phyloP scores from a whole-genome alignment of 1,140 invertebrate species.

The Copidosoma floridanum region DNA sequence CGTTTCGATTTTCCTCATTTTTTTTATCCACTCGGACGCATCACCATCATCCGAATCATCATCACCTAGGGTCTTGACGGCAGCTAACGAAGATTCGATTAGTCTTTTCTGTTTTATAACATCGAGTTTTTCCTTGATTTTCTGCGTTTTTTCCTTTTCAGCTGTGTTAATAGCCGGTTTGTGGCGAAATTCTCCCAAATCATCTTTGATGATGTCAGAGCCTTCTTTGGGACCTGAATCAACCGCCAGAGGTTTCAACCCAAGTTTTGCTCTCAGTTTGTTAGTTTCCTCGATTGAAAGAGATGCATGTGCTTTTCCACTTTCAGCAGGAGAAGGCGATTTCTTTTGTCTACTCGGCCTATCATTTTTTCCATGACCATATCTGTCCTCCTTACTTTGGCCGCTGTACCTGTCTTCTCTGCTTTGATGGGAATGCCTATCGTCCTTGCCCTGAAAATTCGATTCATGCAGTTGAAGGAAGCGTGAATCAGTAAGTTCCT shows the following conservation, averaged over 20 bases:
- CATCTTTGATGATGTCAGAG: constrained; percentile 67
- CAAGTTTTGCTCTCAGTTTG: constrained; percentile 86
- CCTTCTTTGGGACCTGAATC: constrained; percentile 54
- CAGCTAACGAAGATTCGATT: constrained; percentile 62
- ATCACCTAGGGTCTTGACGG: constrained; percentile 71
- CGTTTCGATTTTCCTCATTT: constrained; percentile 72
- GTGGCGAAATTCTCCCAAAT: constrained; percentile 89
- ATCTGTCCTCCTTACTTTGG: constrained; percentile 12
- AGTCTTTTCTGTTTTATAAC: constrained; percentile 77
- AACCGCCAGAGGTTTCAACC: constrained; percentile 87
- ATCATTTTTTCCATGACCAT: constrained; percentile 8
- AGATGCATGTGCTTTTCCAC: constrained; percentile 58
- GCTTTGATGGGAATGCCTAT: background rate
- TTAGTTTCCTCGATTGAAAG: constrained; percentile 91
- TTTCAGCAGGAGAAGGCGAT: constrained; percentile 48
- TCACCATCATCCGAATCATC: constrained; percentile 72
- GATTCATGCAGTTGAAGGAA: too few relatives aligned
- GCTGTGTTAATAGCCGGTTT: constrained; percentile 83
- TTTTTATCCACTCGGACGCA: constrained; percentile 77
- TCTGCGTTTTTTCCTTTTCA: constrained; percentile 75
- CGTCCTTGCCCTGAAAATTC: constrained; percentile 9
- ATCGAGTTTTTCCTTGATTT: constrained; percentile 78
- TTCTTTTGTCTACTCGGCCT: constrained; percentile 4
- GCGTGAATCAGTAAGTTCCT: too few relatives aligned
- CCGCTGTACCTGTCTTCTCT: background rate